These are phyloP conservation scores for Nephotettix cincticeps DNA, from an alignment of 1,140 invertebrate genomes.

Conservation along the genomic window DNA sequence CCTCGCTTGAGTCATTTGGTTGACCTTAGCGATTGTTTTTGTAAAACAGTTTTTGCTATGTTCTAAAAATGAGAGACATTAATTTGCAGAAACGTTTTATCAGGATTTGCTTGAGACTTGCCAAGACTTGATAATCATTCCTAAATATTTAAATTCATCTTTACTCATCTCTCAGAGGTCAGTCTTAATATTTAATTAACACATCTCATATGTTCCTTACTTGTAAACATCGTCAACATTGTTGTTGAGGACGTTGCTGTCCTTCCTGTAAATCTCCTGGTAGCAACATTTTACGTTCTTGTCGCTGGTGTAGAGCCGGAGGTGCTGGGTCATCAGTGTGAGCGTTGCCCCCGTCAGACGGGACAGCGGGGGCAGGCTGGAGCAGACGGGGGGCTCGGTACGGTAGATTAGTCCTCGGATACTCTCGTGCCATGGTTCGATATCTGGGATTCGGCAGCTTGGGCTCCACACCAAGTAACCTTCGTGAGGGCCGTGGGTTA, in stretches of 20 bases:
- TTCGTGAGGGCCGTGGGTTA: slow-evolving; percentile 30
- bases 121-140: not conserved
- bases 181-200: too few species aligned
- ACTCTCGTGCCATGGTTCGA: slow-evolving; percentile 65
- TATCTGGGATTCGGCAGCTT: slow-evolving; percentile 65
- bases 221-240: slow-evolving; percentile 44
- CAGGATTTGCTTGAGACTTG: slow-evolving; percentile 3
- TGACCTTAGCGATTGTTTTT: too few species aligned
- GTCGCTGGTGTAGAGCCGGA: slow-evolving; percentile 38
- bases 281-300: slow-evolving; percentile 54
- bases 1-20: too few species aligned
- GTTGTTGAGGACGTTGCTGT: slow-evolving; percentile 15
- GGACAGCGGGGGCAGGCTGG: slow-evolving; percentile 51
- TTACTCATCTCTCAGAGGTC: too few species aligned
- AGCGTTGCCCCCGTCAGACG: slow-evolving; percentile 10
- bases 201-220: too few species aligned
- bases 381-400: slow-evolving; percentile 57
- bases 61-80: too few species aligned
- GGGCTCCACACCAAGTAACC: slow-evolving; percentile 67
- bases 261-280: slow-evolving; percentile 46
- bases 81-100: not conserved
- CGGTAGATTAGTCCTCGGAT: slow-evolving; percentile 60
- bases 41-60: too few species aligned
- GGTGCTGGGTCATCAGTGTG: slow-evolving; percentile 40
- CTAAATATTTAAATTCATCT: not conserved